Percentiles rank a stretch among this genome's conserved stretches.
These are phyloP conservation scores for Eucidaris tribuloides DNA, from an alignment of 35 echinoderm and acorn worm species.

Conservation along the genomic window DNA sequence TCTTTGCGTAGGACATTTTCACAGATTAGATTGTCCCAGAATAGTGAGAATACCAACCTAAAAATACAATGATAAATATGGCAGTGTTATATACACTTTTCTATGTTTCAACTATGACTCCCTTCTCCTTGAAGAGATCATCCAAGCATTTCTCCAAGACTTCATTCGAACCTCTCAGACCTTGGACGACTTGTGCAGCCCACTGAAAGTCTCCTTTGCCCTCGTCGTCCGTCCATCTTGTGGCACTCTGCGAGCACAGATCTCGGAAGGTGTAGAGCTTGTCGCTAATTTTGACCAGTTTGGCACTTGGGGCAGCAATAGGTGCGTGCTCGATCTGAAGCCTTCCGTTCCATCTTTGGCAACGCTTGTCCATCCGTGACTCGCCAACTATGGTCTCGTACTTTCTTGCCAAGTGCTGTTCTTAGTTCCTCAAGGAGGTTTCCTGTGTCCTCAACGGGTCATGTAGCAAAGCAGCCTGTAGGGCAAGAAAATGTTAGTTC, in stretches of 20 bases:
- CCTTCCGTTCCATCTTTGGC: constrained; percentile 76
- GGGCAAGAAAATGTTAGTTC: background rate
- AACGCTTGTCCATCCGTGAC: constrained; percentile 94
- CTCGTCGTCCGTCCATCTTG: constrained; percentile 74
- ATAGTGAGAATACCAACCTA: too few relatives aligned
- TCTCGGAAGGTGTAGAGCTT: constrained; percentile 93
- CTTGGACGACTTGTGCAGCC: constrained; percentile 75
- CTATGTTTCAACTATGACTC: constrained; percentile 56
- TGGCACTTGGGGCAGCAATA: constrained; percentile 73
- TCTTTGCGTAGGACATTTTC: too few relatives aligned
- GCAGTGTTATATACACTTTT: too few relatives aligned
- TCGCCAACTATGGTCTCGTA: constrained; percentile 74
- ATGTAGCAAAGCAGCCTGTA: constrained; percentile 87
- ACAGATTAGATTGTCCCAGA: too few relatives aligned
- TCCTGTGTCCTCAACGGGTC: constrained; percentile 94
- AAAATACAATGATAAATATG: too few relatives aligned
- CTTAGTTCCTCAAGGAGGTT: constrained; percentile 93
- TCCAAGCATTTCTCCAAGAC: constrained; percentile 75
- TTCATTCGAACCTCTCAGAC: constrained; percentile 66
- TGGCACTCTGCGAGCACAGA: constrained; percentile 41
- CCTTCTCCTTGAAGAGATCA: constrained; percentile 75
- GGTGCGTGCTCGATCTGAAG: constrained; percentile 84
- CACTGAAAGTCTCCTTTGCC: constrained; percentile 81
- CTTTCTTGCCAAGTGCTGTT: constrained; percentile 76
- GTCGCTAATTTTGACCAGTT: constrained; percentile 90